Conservation (phyloP, 2,888 invertebrate species). For the Zygaena filipendulae region DNA sequence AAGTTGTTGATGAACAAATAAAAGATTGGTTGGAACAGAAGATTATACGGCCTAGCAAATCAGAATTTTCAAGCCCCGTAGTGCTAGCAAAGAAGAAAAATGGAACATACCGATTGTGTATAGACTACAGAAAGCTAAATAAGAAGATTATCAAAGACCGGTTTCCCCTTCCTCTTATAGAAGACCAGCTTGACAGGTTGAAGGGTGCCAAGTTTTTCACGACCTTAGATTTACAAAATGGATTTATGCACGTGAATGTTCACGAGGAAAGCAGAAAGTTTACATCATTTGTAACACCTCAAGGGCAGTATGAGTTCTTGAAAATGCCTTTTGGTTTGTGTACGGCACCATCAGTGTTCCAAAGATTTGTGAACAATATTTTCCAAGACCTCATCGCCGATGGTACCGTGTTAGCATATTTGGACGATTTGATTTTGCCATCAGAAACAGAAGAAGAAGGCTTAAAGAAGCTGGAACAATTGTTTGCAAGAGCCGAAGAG, state of each 20-base stretch:
- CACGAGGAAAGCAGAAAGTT: slow-evolving; percentile 23
- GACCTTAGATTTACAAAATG: slow-evolving; percentile 24
- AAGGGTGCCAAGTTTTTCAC: slow-evolving; percentile 15
- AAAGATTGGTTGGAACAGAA: slow-evolving; percentile 10
- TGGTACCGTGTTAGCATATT: slow-evolving; percentile 12
- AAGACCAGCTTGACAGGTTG: slow-evolving; percentile 31
- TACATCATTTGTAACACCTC: slow-evolving; percentile 31
- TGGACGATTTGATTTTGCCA: slow-evolving; percentile 17
- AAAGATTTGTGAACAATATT: slow-evolving; percentile 24
- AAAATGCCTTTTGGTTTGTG: slow-evolving; percentile 30
- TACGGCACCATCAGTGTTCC: slow-evolving; percentile 27
- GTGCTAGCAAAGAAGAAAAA: slow-evolving; percentile 16
- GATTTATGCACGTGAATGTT: slow-evolving; percentile 29
- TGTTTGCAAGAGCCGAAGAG: slow-evolving; percentile 18
- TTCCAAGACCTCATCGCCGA: slow-evolving; percentile 19
- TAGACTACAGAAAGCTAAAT: slow-evolving; percentile 34
- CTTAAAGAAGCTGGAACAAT: slow-evolving; percentile 11
- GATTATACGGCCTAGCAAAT: slow-evolving; percentile 20
- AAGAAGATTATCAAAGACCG: slow-evolving; percentile 26
- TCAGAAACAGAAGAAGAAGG: slow-evolving; percentile 16
- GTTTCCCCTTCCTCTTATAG: slow-evolving; percentile 30
- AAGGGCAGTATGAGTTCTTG: slow-evolving; percentile 32
- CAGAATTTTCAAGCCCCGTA: slow-evolving; percentile 17
- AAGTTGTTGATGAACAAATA: slow-evolving; percentile 9
- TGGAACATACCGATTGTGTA: slow-evolving; percentile 19